These are phyloP conservation scores for Podabrus alpinus DNA, from an alignment of 2,888 invertebrate species.

Conservation along the genomic window DNA sequence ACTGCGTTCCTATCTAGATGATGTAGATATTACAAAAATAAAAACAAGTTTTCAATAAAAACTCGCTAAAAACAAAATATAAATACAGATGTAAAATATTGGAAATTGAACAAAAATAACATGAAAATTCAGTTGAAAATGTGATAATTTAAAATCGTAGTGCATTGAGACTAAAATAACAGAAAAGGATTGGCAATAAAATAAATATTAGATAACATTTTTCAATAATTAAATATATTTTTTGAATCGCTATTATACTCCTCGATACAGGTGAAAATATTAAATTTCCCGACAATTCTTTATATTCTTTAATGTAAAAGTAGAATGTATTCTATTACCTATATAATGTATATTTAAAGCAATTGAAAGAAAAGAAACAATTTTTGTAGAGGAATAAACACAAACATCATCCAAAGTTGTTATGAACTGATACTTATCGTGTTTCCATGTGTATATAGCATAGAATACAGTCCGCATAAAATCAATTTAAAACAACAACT, in stretches of 20 bases:
- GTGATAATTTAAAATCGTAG: not conserved
- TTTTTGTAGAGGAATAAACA: not conserved
- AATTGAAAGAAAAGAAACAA: not conserved
- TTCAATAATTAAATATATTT: not conserved
- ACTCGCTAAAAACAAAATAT: not conserved
- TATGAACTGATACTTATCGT: constrained; percentile 20
- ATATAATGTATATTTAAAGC: not conserved
- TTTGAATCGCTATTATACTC: not conserved
- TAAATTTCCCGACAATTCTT: not conserved
- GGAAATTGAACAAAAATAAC: not conserved
- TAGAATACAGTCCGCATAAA: constrained; percentile 13
- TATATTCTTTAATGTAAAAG: not conserved
- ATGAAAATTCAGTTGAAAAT: not conserved
- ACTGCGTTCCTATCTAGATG: not conserved
- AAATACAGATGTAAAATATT: not conserved
- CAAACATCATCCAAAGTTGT: constrained; percentile 6
- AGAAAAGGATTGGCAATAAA: not conserved
- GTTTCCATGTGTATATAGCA: constrained; percentile 16
- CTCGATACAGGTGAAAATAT: not conserved
- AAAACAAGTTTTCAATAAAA: not conserved
- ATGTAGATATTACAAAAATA: not conserved
- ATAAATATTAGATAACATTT: not conserved
- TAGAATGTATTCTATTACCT: not conserved
- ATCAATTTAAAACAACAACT: constrained; percentile 23
- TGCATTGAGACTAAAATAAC: not conserved